phyloP scores from a whole-genome alignment of 2,113 vertebrate genomes.

The Saiga tatarica region DNA sequence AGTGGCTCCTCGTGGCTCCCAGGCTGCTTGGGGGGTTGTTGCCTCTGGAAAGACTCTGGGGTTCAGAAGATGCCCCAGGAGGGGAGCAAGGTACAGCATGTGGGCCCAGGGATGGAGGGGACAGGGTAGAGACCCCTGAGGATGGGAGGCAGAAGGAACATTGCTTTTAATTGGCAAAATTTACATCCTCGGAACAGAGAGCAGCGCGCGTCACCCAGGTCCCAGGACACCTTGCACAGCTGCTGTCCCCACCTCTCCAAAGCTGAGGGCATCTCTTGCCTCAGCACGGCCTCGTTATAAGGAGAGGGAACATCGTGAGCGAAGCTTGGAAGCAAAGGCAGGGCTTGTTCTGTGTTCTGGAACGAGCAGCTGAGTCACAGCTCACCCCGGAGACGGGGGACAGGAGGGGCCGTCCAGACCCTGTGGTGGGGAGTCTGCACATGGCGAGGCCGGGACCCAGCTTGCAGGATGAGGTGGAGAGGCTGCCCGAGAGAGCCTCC shows the following conservation, averaged over 20 bases:
- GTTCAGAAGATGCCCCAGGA: background rate
- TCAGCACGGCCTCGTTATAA: background rate
- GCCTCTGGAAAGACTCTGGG: background rate
- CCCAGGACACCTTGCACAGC: background rate
- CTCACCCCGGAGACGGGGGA: background rate
- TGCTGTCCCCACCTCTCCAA: background rate
- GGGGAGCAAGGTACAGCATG: background rate
- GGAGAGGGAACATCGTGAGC: conserved; percentile 43
- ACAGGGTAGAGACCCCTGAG: background rate
- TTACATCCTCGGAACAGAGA: background rate
- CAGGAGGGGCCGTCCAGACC: background rate
- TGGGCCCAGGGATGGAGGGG: background rate
- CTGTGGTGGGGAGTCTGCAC: background rate
- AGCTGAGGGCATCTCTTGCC: background rate
- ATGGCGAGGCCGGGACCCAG: background rate
- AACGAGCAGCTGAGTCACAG: background rate
- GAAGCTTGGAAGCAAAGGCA: background rate
- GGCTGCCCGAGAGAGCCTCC: background rate
- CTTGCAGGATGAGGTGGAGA: accelerated
- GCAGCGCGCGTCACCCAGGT: background rate
- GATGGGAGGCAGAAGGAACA: background rate
- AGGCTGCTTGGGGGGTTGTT: background rate
- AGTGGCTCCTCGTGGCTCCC: too few relatives aligned
- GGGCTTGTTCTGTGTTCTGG: conserved; percentile 29
- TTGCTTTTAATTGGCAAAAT: background rate